These are phyloP conservation scores for Oryctolagus cuniculus DNA, from an alignment of 2,113 vertebrate species.

Conservation along the genomic window mOryCun1.1 NC_091445.1:65616001-65616500, in stretches of 20 bases:
- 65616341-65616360: neutral
- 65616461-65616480: neutral
- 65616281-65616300: neutral
- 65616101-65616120: constrained; percentile 33
- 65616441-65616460: too few species aligned
- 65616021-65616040: too few species aligned
- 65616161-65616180: neutral
- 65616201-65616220: too few species aligned
- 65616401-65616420: neutral
- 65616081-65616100: constrained; percentile 40
- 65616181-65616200: neutral
- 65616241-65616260: neutral
- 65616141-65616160: neutral
- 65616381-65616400: neutral
- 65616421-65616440: neutral
- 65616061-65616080: too few species aligned
- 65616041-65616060: too few species aligned
- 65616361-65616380: constrained; percentile 6
- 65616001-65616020: too few species aligned
- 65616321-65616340: neutral
- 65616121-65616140: constrained; percentile 31
- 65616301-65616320: neutral
- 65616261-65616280: neutral
- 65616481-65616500: neutral
- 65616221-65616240: neutral